These are phyloP conservation scores for Hypolimnas misippus DNA, from an alignment of 2,888 invertebrate species.

Conservation along the genomic window DNA sequence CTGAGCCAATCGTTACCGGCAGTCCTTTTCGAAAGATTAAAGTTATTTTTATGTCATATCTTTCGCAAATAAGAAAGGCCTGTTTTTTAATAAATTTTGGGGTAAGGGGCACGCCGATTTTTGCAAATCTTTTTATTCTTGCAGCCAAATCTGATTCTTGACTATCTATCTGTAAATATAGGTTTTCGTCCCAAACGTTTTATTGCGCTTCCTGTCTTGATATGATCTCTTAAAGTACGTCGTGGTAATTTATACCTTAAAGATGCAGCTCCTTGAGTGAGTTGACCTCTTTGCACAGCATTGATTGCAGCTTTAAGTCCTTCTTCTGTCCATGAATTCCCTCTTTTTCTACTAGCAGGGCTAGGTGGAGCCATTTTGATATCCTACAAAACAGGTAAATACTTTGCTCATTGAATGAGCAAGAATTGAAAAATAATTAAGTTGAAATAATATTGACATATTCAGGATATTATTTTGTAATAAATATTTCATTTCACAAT, in stretches of 20 bases:
- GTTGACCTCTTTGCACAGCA: slow-evolving; percentile 46
- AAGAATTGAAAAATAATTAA: background rate
- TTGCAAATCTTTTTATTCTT: slow-evolving; percentile 10
- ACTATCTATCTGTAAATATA: background rate
- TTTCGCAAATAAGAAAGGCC: background rate
- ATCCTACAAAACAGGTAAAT: background rate
- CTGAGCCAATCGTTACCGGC: slow-evolving; percentile 35
- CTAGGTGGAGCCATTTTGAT: background rate
- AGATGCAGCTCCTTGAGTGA: slow-evolving; percentile 44
- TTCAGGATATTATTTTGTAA: too few relatives aligned
- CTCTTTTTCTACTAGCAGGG: slow-evolving; percentile 38
- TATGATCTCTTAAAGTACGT: slow-evolving; percentile 48
- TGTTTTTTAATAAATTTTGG: slow-evolving; percentile 9
- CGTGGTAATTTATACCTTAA: slow-evolving; percentile 45
- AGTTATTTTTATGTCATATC: slow-evolving; percentile 26
- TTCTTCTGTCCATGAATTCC: slow-evolving; percentile 42
- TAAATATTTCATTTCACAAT: too few relatives aligned
- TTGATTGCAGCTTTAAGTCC: slow-evolving; percentile 45
- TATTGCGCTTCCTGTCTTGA: slow-evolving; percentile 36
- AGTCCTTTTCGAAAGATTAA: slow-evolving; percentile 28
- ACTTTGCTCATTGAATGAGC: background rate
- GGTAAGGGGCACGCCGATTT: background rate
- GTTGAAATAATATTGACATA: background rate
- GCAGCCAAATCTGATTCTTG: background rate
- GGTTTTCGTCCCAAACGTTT: slow-evolving; percentile 3